Percentiles rank a stretch among this genome's conserved stretches.
Evolutionary conservation across 2,113 vertebrate genomes (phyloP).

Genomic region (Sterna hirundo): DNA sequence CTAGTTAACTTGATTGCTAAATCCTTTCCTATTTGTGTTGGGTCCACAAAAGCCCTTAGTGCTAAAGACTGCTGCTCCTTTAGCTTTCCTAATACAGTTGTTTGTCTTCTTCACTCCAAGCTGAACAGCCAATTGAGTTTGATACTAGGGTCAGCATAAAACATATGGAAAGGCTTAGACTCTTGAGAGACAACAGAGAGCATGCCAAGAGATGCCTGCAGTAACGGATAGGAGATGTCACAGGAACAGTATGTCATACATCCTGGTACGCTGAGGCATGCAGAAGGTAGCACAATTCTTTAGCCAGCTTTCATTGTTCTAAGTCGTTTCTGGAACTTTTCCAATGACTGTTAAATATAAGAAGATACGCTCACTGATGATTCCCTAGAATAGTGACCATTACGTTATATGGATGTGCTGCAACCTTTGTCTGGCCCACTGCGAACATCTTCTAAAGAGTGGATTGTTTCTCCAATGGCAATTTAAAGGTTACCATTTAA

Average conservation of each 20-base stretch:
- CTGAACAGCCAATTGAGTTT: neutral
- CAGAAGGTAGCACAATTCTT: neutral
- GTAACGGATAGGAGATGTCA: neutral
- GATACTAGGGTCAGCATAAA: neutral
- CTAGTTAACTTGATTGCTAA: neutral
- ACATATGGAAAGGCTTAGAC: neutral
- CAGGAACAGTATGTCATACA: neutral
- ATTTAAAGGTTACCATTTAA: neutral
- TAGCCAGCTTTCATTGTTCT: neutral
- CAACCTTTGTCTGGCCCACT: neutral
- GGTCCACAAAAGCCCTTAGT: neutral
- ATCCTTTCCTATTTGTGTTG: neutral
- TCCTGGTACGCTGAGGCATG: neutral
- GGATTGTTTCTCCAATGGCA: neutral
- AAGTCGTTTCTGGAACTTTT: neutral
- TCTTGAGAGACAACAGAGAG: neutral
- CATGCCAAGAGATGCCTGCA: neutral
- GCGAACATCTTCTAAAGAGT: neutral
- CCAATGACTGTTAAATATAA: neutral
- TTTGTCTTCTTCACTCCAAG: neutral
- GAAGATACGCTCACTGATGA: neutral
- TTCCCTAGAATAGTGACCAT: neutral
- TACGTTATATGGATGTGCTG: accelerated
- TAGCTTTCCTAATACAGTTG: neutral
- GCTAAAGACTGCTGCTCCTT: neutral